These are phyloP conservation scores for Cossypha heuglini DNA, from an alignment of 2,797 vertebrate species.

Conservation along the genomic window DNA sequence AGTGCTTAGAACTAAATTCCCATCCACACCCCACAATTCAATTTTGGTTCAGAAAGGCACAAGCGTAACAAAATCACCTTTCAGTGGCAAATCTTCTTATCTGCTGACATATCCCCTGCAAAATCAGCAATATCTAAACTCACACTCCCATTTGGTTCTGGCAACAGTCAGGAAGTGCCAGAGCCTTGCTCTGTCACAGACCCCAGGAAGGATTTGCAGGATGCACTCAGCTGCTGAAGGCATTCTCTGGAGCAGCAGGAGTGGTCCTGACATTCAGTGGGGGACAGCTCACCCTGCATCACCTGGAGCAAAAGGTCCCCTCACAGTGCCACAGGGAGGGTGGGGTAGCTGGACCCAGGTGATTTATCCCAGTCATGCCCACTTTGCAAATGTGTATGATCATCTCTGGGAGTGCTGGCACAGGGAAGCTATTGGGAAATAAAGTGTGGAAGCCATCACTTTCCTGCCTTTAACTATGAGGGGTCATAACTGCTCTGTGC, in stretches of 20 bases:
- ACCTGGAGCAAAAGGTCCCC: background rate
- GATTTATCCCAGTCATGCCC: background rate
- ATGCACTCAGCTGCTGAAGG: background rate
- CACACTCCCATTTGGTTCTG: background rate
- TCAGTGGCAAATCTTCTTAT: slow-evolving; percentile 39
- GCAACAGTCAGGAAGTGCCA: background rate
- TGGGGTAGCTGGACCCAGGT: background rate
- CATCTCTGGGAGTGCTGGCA: background rate
- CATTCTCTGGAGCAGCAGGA: background rate
- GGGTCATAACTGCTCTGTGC: background rate
- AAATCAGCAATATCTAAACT: background rate
- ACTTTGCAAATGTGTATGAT: background rate
- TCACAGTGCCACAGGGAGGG: background rate
- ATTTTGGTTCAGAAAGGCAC: slow-evolving; percentile 50
- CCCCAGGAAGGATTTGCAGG: background rate
- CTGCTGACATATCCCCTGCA: slow-evolving; percentile 17
- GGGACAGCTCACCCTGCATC: background rate
- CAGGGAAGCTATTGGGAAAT: background rate
- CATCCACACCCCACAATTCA: slow-evolving; percentile 40
- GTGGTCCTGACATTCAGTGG: no score
- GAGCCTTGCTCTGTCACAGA: background rate
- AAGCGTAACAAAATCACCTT: slow-evolving; percentile 53
- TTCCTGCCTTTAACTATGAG: background rate
- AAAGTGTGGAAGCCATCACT: background rate
- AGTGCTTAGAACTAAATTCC: slow-evolving; percentile 47